phyloP scores from a whole-genome alignment of 2,888 invertebrate species.

The Nebria brevicollis region DNA sequence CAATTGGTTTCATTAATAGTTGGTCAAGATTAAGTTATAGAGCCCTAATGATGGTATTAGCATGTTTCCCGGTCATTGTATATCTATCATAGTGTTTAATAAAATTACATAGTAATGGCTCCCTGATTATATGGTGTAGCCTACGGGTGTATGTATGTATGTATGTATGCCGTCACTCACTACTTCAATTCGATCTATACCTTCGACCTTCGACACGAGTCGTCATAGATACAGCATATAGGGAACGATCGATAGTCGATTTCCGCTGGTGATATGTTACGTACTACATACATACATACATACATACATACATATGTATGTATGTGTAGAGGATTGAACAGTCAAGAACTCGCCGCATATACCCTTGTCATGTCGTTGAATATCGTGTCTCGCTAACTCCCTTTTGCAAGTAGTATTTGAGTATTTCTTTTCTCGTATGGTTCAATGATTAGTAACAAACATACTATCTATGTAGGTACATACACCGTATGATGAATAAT shows the following conservation, averaged over 20 bases:
- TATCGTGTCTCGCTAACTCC: not conserved
- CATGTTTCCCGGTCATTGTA: not conserved
- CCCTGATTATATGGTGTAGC: conserved; percentile 14
- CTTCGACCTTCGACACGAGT: conserved; percentile 30
- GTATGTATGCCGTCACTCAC: no score
- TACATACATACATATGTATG: not conserved
- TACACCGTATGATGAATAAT: not conserved
- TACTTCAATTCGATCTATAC: conserved; percentile 25
- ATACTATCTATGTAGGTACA: not conserved
- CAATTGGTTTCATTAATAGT: no score
- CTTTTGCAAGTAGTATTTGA: not conserved
- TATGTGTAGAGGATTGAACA: not conserved
- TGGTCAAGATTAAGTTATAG: conserved; percentile 29
- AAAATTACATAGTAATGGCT: conserved; percentile 21
- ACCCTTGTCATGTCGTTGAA: conserved; percentile 34
- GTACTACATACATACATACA: no score
- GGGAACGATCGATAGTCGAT: conserved; percentile 41
- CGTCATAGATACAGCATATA: conserved; percentile 25
- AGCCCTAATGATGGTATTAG: conserved; percentile 19
- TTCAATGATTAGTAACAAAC: not conserved
- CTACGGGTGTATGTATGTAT: not conserved
- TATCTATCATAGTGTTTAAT: conserved; percentile 33
- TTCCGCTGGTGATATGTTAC: conserved; percentile 15
- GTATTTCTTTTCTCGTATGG: not conserved
- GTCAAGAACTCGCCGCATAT: not conserved